phyloP scores from a whole-genome alignment of 2,113 vertebrate genomes.

The Thomomys bottae region DNA sequence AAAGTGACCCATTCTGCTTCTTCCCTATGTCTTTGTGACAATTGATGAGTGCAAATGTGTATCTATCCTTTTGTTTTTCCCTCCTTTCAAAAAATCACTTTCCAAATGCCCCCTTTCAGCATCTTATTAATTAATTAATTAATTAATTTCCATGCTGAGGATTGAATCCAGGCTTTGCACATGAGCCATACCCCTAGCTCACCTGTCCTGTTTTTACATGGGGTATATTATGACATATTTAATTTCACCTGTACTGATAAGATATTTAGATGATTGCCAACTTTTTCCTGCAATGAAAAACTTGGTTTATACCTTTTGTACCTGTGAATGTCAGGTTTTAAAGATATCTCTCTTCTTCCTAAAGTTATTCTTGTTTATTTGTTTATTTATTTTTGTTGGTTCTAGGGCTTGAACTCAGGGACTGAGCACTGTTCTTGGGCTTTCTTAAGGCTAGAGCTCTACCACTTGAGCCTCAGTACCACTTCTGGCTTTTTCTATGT shows the following conservation, averaged over 20 bases:
- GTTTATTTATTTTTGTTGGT: too few species aligned
- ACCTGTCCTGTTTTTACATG: not conserved
- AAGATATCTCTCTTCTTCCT: not conserved
- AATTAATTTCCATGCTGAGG: too few species aligned
- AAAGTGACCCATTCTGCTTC: not conserved
- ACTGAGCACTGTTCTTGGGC: too few species aligned
- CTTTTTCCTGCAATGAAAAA: constrained; percentile 18
- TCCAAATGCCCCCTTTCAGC: not conserved
- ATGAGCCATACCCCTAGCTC: not conserved
- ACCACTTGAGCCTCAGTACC: too few species aligned
- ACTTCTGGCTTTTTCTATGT: too few species aligned
- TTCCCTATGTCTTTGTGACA: not conserved
- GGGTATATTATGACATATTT: not conserved
- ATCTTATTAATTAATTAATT: not conserved
- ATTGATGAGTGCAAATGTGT: not conserved
- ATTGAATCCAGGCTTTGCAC: not conserved
- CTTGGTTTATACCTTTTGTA: not conserved
- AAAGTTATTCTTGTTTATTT: too few species aligned
- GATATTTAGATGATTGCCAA: constrained; percentile 35
- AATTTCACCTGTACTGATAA: not conserved
- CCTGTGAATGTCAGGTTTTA: not conserved
- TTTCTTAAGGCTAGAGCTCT: too few species aligned
- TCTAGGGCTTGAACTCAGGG: too few species aligned
- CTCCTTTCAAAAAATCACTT: not conserved
- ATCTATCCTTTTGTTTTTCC: not conserved